These are phyloP conservation scores for Mythimna vitellina DNA, from an alignment of 2,888 invertebrate genomes.

Conservation along the genomic window DNA sequence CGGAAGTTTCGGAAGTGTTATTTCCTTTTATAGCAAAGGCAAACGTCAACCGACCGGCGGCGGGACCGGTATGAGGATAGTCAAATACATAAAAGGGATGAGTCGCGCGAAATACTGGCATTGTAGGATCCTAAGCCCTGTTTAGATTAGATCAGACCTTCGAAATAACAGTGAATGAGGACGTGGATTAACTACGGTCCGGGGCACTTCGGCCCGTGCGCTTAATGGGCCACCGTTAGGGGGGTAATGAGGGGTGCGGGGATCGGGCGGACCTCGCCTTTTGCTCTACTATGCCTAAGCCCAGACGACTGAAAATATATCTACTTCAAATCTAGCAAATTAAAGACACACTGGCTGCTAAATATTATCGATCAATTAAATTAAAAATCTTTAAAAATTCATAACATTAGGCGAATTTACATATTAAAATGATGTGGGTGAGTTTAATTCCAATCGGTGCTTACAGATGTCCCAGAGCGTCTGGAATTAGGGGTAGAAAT, in stretches of 20 bases:
- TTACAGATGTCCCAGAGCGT: conserved; percentile 79
- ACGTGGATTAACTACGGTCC: conserved; percentile 91
- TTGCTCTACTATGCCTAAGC: conserved; percentile 72
- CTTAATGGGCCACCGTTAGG: conserved; percentile 89
- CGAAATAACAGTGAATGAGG: conserved; percentile 91
- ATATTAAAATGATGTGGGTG: conserved; percentile 67
- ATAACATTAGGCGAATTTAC: conserved; percentile 47
- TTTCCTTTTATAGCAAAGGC: conserved; percentile 86
- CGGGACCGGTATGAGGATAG: conserved; percentile 83
- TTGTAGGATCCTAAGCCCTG: conserved; percentile 90
- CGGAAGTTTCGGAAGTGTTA: conserved; percentile 86
- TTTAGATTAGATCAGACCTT: conserved; percentile 91
- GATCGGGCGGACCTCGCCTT: conserved; percentile 69
- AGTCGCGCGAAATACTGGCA: conserved; percentile 88
- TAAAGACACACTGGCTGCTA: background rate
- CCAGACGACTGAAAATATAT: conserved; percentile 68
- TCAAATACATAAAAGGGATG: conserved; percentile 89
- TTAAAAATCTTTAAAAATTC: background rate
- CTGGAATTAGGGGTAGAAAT: conserved; percentile 84
- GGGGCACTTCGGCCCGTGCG: conserved; percentile 89
- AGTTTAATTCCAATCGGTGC: conserved; percentile 65
- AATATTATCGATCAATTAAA: background rate
- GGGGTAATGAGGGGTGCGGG: conserved; percentile 87
- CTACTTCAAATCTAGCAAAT: conserved; percentile 16
- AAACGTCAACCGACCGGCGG: conserved; percentile 81